These are phyloP conservation scores for Serinus canaria DNA, from an alignment of 2,113 vertebrate genomes.

Conservation along the genomic window DNA sequence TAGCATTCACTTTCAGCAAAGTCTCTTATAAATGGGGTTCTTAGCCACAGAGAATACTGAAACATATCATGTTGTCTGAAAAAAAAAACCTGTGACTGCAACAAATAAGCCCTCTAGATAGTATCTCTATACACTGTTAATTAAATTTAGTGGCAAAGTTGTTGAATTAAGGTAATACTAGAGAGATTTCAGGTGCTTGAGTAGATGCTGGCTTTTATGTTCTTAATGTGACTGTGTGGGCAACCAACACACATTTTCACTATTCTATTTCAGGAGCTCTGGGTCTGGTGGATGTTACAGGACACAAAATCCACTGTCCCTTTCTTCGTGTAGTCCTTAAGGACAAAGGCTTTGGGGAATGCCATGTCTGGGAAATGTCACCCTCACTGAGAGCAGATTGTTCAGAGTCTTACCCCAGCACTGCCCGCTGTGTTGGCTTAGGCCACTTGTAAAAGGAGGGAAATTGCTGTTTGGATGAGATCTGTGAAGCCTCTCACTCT, in stretches of 20 bases:
- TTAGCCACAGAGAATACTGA: background rate
- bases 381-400: background rate
- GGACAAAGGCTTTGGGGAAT: background rate
- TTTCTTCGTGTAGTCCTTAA: rapidly evolving
- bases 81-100: background rate
- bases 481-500: background rate
- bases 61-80: background rate
- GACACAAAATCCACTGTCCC: background rate
- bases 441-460: background rate
- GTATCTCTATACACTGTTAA: background rate
- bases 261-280: background rate
- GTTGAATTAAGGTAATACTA: background rate
- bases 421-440: background rate
- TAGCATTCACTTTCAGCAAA: conserved; percentile 8
- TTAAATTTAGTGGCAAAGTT: background rate
- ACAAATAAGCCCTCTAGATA: background rate
- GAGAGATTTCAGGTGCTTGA: background rate
- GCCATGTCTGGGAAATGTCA: rapidly evolving
- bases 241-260: background rate
- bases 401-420: background rate
- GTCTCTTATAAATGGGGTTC: background rate
- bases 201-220: background rate
- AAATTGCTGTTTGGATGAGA: background rate
- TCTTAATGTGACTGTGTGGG: background rate
- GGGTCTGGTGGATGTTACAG: background rate